Percentiles rank a stretch among this genome's conserved stretches.
These are phyloP conservation scores for Agriopis marginaria DNA, from an alignment of 2,888 invertebrate species.

Conservation along the genomic window DNA sequence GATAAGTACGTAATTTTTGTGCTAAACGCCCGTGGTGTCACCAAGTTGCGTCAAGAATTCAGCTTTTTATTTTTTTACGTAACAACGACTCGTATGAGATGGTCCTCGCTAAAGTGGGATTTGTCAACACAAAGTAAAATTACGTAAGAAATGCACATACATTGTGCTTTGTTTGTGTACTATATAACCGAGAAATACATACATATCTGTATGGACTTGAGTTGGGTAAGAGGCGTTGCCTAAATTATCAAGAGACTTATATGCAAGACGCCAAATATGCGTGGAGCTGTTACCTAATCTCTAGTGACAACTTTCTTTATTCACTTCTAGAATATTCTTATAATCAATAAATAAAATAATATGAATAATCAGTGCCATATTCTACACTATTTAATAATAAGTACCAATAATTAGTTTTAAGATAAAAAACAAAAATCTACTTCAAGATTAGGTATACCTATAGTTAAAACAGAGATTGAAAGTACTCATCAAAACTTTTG, in stretches of 20 bases:
- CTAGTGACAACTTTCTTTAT: constrained; percentile 32
- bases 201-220: constrained; percentile 16
- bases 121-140: constrained; percentile 42
- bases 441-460: too few species aligned
- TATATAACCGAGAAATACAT: constrained; percentile 29
- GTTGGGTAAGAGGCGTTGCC: constrained; percentile 38
- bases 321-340: constrained; percentile 5
- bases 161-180: constrained; percentile 40
- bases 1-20: constrained; percentile 15
- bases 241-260: constrained; percentile 38
- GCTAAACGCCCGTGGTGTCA: constrained; percentile 25
- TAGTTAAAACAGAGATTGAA: too few species aligned
- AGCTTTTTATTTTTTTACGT: constrained; percentile 37
- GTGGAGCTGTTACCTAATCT: constrained; percentile 34
- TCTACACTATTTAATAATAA: neutral
- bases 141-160: constrained; percentile 42
- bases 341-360: too few species aligned
- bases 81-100: constrained; percentile 34
- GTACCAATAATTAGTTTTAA: too few species aligned
- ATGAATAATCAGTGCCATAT: neutral
- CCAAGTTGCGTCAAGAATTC: constrained; percentile 31
- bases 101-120: constrained; percentile 39
- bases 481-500: too few species aligned
- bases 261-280: constrained; percentile 32
- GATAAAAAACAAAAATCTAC: too few species aligned